Evolutionary conservation across 2,113 vertebrate genomes (phyloP).

Genomic region (Solenodon paradoxus): DNA sequence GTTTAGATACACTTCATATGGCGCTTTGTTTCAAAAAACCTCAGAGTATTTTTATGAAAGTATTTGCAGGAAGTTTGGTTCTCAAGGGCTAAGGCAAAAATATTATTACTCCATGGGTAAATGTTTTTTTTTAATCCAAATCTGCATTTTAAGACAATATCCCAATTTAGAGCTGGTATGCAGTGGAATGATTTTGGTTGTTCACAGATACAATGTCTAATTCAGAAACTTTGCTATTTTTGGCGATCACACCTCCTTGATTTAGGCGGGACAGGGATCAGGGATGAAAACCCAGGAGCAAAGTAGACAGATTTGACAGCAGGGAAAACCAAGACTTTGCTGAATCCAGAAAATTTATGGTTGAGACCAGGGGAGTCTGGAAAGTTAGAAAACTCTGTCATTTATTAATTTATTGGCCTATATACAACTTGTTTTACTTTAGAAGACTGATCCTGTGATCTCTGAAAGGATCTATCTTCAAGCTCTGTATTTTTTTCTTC

Average conservation of each 20-base stretch:
- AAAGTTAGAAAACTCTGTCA: neutral
- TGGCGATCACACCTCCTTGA: constrained; percentile 6
- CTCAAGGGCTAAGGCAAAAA: constrained; percentile 47
- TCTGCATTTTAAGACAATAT: constrained; percentile 32
- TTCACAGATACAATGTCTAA: neutral
- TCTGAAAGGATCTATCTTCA: constrained; percentile 4
- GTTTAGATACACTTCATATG: constrained; percentile 68
- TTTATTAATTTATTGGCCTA: constrained; percentile 37
- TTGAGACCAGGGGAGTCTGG: constrained; percentile 43
- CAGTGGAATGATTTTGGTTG: neutral
- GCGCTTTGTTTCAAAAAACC: constrained; percentile 58
- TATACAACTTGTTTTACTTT: constrained; percentile 39
- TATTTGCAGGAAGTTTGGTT: constrained; percentile 58
- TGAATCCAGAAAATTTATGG: constrained; percentile 51
- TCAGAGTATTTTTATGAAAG: constrained; percentile 63
- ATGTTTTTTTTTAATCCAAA: neutral
- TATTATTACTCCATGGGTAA: constrained; percentile 1
- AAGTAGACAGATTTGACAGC: constrained; percentile 15
- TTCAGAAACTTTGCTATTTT: constrained; percentile 24
- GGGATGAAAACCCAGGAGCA: constrained; percentile 44
- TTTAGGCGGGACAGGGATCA: constrained; percentile 37
- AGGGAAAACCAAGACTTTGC: constrained; percentile 45
- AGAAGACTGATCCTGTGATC: neutral
- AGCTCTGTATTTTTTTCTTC: constrained; percentile 29
- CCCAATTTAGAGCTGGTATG: neutral